phyloP scores from a whole-genome alignment of 1,140 invertebrate species.

The Philotrypesis tridentata region DNA sequence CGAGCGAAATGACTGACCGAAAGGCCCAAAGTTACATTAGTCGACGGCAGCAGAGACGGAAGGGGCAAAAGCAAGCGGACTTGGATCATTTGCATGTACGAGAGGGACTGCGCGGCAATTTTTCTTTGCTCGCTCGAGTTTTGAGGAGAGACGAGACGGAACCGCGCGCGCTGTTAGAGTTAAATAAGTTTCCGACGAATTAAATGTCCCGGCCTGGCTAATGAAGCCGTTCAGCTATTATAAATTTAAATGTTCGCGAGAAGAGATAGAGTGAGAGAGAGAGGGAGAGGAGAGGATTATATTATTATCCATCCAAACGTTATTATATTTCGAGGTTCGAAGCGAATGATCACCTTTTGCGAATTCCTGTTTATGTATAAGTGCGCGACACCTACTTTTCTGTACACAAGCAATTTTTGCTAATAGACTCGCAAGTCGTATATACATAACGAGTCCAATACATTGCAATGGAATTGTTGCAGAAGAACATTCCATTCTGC shows the following conservation, averaged over 20 bases:
- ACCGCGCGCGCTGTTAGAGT: neutral
- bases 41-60: too few species aligned
- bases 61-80: neutral
- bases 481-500: too few species aligned
- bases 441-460: too few species aligned
- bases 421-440: too few species aligned
- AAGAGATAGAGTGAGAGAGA: too few species aligned
- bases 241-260: conserved; percentile 42
- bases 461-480: too few species aligned
- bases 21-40: conserved; percentile 19
- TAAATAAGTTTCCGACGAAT: conserved; percentile 45
- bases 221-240: conserved; percentile 41
- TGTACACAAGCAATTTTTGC: too few species aligned
- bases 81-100: conserved; percentile 35
- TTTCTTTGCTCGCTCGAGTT: conserved; percentile 30
- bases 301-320: too few species aligned
- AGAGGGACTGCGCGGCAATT: neutral
- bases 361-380: too few species aligned
- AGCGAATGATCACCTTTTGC: too few species aligned
- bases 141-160: neutral
- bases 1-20: conserved; percentile 17
- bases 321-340: too few species aligned
- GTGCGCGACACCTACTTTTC: too few species aligned
- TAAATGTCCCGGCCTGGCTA: conserved; percentile 36
- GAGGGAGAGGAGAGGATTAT: neutral